Evolutionary conservation across 2,797 vertebrate genomes (phyloP), one percentile per base, ranked within the genome.

Genomic region (Luscinia luscinia): DNA sequence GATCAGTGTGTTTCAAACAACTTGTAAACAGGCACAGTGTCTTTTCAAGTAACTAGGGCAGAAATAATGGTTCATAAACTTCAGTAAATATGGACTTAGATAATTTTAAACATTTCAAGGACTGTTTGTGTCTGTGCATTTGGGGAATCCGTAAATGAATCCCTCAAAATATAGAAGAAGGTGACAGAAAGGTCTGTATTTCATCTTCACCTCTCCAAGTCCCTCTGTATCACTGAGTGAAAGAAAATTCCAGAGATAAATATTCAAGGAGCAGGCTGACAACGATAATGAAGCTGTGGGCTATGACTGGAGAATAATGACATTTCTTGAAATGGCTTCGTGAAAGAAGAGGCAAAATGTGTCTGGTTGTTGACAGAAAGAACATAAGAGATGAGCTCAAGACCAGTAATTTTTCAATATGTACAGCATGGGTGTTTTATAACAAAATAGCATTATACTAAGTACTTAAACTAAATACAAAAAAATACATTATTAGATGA

Each of bases 341-440:
- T 93, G 86, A 89, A 96, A 95, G 84, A 91, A 95, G 93, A 94
- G 85, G 61, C 84, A 89, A 96, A 96, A 95, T 93, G 84, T 96
- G 92, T 95, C 93, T 96, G 63, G 64, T 73, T 87, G 79, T 91
- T 96, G 85, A 61, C 79, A 92, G 84, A 87, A 90, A 70, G 75
- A 55, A 62, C 19, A 51, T 18, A 22, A 88, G 72, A 96, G 90
- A 89, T 89, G 84, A 96, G 78, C 79, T 95, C 46, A 83, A 96
- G 95, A 94, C 84, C 84, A 93, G 90, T 95, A 80, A 80, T 96
- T 96, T 96, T 94, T 90, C 84, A 68, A 89, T 89, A 76, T 59
- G 45, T 96, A 87, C 74, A 63, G 63, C 43, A 8, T 66, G 45
- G 54, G 38, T 70, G 41, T 78, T 87, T 94, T 96, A 70, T 52